Conservation (phyloP, 1,140 invertebrate species). For the Alviniconcha marisindica region DNA sequence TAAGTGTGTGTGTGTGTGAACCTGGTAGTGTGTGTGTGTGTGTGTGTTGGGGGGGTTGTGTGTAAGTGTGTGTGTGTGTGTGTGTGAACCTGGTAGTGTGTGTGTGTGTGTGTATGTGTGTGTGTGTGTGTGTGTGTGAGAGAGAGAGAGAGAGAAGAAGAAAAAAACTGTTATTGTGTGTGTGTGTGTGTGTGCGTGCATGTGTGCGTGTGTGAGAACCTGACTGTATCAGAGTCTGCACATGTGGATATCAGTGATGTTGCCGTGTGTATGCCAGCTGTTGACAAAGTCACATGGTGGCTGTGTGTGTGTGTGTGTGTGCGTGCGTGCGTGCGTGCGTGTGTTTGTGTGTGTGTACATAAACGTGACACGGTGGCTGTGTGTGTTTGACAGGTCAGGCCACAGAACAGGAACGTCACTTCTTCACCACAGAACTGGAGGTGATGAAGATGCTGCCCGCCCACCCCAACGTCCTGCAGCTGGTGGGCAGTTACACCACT, state of each 20-base stretch:
- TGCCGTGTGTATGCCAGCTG: neutral
- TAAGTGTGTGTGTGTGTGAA: no score
- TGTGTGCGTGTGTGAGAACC: neutral
- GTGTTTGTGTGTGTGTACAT: no score
- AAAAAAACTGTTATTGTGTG: no score
- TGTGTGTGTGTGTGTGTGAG: neutral
- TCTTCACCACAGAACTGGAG: slow-evolving; percentile 90
- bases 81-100: no score
- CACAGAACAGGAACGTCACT: slow-evolving; percentile 89
- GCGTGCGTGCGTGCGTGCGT: no score
- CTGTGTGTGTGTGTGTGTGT: slow-evolving; percentile 8
- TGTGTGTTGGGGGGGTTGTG: no score
- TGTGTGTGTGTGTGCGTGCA: neutral
- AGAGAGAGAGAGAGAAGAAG: no score
- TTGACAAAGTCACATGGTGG: no score
- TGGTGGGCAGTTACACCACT: slow-evolving; percentile 90
- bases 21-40: no score
- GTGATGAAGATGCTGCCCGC: slow-evolving; percentile 92
- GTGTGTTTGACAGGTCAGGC: slow-evolving; percentile 84
- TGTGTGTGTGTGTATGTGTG: neutral
- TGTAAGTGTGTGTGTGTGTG: neutral
- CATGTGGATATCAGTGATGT: neutral
- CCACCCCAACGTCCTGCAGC: slow-evolving; percentile 86
- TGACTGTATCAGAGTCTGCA: no score
- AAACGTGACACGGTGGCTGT: no score